Evolutionary conservation across 2,113 vertebrate genomes (phyloP).

Genomic region (Oreochromis aureus): DNA sequence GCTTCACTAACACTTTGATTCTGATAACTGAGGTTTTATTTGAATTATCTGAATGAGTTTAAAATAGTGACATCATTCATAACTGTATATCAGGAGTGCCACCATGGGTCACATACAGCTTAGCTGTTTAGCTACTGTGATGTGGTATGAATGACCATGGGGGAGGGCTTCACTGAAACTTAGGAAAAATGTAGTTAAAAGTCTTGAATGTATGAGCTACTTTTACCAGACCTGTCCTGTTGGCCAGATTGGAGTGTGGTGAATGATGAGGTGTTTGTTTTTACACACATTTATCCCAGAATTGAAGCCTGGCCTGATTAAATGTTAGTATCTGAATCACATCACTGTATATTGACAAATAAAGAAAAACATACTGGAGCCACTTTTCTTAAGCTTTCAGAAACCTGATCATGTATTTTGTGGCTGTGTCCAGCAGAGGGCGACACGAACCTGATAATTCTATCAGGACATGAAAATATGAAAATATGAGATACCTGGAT

Average conservation of each 20-base stretch:
- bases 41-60: not conserved
- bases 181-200: accelerated
- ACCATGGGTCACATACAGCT: not conserved
- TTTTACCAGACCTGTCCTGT: not conserved
- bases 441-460: not conserved
- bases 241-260: not conserved
- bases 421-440: not conserved
- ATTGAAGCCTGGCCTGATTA: not conserved
- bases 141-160: not conserved
- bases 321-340: not conserved
- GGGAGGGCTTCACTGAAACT: not conserved
- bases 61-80: not conserved
- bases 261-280: not conserved
- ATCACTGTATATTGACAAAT: accelerated
- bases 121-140: accelerated
- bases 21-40: not conserved
- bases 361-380: not conserved
- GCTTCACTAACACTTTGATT: not conserved
- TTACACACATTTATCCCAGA: not conserved
- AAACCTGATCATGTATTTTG: accelerated
- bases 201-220: not conserved
- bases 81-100: not conserved
- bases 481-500: not conserved
- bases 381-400: not conserved
- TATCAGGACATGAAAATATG: not conserved